Evolutionary conservation across 2,797 vertebrate species (phyloP).

Genomic region (Ibycter americanus): DNA sequence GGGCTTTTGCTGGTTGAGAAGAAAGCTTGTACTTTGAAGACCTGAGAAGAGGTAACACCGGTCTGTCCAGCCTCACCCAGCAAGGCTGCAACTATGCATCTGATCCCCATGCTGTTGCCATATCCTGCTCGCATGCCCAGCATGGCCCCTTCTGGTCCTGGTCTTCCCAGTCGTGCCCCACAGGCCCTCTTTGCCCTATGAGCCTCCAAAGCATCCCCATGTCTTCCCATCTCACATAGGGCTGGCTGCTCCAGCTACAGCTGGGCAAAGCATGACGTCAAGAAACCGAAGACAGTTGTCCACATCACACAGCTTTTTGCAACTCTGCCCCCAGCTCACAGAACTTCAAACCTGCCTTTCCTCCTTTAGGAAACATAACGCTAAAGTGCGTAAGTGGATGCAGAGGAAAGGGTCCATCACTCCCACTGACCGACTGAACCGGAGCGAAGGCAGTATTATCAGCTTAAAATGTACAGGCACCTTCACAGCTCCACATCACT

Average conservation of each 20-base stretch:
- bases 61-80: background rate
- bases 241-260: background rate
- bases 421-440: background rate
- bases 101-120: accelerated
- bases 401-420: background rate
- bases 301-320: accelerated
- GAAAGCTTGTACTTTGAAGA: background rate
- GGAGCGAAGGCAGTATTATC: background rate
- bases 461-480: background rate
- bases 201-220: background rate
- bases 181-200: background rate
- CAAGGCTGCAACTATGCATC: background rate
- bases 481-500: background rate
- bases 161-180: accelerated
- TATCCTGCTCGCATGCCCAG: background rate
- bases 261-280: accelerated
- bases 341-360: background rate
- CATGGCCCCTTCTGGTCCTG: accelerated
- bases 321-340: background rate
- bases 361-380: background rate
- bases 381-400: accelerated
- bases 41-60: background rate
- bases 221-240: background rate
- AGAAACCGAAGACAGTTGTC: background rate
- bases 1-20: background rate